Evolutionary conservation across 2,113 vertebrate genomes (phyloP).

Genomic region (Brachionichthys hirsutus): DNA sequence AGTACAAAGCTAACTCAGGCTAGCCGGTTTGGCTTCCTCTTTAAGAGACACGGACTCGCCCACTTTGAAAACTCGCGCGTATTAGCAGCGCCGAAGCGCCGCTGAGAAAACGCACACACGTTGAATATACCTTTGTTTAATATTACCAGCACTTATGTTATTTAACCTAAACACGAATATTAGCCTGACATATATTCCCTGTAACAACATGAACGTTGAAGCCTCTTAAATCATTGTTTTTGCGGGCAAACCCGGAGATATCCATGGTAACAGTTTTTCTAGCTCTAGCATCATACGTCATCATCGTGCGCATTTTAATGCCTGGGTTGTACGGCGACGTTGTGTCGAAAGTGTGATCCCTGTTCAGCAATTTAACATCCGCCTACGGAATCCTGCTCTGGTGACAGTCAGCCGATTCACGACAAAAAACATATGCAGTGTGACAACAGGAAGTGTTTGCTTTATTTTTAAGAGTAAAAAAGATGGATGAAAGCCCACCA

Average conservation of each 20-base stretch:
- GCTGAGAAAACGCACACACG: neutral
- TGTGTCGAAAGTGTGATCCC: too few relatives aligned
- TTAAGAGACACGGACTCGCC: constrained; percentile 42
- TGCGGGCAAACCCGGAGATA: neutral
- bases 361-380: constrained; percentile 34
- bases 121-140: accelerated
- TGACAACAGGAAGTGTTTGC: neutral
- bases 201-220: neutral
- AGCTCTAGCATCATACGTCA: constrained; percentile 11
- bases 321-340: too few relatives aligned
- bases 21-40: constrained; percentile 24
- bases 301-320: neutral
- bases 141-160: accelerated
- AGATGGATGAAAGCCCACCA: constrained; percentile 69
- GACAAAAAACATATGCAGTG: neutral
- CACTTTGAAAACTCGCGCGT: constrained; percentile 78
- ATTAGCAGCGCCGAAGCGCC: constrained; percentile 65
- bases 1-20: constrained; percentile 9
- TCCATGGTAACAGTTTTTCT: constrained; percentile 12
- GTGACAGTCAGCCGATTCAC: constrained; percentile 68
- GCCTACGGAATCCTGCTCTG: constrained; percentile 1
- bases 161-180: neutral
- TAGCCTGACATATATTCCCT: neutral
- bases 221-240: neutral
- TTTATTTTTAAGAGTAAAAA: neutral